These are phyloP conservation scores for Hippocampus comes DNA, from an alignment of 2,113 vertebrate species.

Conservation along the genomic window DNA sequence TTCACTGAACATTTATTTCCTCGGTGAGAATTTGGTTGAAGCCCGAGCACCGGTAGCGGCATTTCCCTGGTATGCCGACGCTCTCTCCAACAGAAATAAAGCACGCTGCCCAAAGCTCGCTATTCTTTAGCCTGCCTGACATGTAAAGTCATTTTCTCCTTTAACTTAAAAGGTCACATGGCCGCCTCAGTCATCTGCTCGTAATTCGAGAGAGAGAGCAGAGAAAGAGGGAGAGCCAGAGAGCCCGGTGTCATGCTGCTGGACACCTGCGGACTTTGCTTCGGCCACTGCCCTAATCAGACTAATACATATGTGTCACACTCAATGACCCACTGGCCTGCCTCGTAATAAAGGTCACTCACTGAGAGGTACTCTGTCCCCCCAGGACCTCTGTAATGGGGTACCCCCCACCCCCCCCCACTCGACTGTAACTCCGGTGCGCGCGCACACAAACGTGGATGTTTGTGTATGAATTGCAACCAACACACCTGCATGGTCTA, in stretches of 20 bases:
- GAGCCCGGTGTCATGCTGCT: slow-evolving; percentile 64
- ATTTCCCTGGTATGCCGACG: neutral
- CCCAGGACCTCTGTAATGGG: slow-evolving; percentile 69
- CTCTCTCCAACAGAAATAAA: slow-evolving; percentile 20
- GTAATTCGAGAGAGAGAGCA: slow-evolving; percentile 51
- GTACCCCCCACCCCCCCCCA: slow-evolving; percentile 21
- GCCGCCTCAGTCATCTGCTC: slow-evolving; percentile 68
- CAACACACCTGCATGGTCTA: neutral
- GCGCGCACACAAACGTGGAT: slow-evolving; percentile 17
- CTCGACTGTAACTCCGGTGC: slow-evolving; percentile 38
- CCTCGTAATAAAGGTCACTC: slow-evolving; percentile 74
- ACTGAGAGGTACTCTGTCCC: slow-evolving; percentile 70
- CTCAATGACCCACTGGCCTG: slow-evolving; percentile 74
- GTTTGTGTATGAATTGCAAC: slow-evolving; percentile 12
- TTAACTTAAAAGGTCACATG: slow-evolving; percentile 69
- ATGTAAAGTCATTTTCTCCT: slow-evolving; percentile 47
- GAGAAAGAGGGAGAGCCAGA: slow-evolving; percentile 46
- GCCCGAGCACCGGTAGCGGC: neutral
- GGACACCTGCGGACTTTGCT: slow-evolving; percentile 63
- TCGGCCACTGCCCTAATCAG: slow-evolving; percentile 72
- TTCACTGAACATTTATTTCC: neutral
- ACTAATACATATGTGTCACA: slow-evolving; percentile 76
- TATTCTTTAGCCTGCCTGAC: slow-evolving; percentile 13
- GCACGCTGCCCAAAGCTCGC: neutral
- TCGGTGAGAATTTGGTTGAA: neutral